A percentile compares a stretch with the other conserved stretches of the same genome.
Evolutionary conservation across 2,797 vertebrate genomes (phyloP).

Genomic region (Trichosurus vulpecula): DNA sequence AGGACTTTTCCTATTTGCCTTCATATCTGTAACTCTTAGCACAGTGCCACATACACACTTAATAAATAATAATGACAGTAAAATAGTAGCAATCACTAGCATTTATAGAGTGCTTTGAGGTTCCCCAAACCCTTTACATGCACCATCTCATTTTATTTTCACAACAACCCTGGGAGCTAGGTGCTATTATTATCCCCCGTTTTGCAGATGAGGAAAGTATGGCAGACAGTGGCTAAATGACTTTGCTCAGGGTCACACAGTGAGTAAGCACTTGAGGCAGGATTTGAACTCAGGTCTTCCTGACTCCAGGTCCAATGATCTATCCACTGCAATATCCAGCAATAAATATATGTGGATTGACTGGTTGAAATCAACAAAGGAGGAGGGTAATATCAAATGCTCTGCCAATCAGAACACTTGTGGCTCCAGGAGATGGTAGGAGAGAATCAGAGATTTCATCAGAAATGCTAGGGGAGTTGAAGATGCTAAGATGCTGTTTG

Average conservation of each 20-base stretch:
- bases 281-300: not conserved
- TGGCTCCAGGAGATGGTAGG: not conserved
- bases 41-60: too few relatives aligned
- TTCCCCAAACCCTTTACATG: not conserved
- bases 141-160: not conserved
- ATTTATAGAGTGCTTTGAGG: not conserved
- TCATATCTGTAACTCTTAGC: not conserved
- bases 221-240: not conserved
- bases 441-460: conserved; percentile 13
- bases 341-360: not conserved
- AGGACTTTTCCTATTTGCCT: not conserved
- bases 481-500: not conserved
- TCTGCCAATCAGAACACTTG: not conserved
- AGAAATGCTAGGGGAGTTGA: not conserved
- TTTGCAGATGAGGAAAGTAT: not conserved
- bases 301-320: not conserved
- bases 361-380: not conserved
- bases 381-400: not conserved
- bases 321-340: not conserved
- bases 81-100: not conserved
- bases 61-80: too few relatives aligned
- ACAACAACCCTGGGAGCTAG: not conserved
- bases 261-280: too few relatives aligned
- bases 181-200: too few relatives aligned
- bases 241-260: too few relatives aligned